Evolutionary conservation across 2,113 vertebrate species (phyloP).

Genomic region (Anoplopoma fimbria): DNA sequence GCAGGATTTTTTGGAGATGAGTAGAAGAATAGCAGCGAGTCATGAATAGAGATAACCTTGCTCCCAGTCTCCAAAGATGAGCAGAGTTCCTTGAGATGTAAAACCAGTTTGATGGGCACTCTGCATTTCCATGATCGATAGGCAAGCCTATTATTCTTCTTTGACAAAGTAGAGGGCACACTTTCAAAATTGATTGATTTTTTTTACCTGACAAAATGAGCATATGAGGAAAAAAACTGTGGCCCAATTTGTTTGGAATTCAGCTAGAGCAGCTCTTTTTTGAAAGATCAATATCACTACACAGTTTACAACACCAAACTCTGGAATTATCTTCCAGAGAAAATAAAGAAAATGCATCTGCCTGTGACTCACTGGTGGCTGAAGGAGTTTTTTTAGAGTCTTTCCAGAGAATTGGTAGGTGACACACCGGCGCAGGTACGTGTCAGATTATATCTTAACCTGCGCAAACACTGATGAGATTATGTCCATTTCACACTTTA

Average conservation of each 20-base stretch:
- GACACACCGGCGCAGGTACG: not conserved
- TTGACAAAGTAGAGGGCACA: slow-evolving; percentile 38
- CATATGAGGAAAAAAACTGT: slow-evolving; percentile 19
- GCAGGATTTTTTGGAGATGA: slow-evolving; percentile 2
- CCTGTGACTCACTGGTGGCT: not conserved
- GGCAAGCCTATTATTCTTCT: slow-evolving; percentile 32
- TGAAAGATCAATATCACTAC: slow-evolving; percentile 60
- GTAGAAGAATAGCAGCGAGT: slow-evolving; percentile 13
- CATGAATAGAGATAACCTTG: slow-evolving; percentile 36
- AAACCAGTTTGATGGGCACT: slow-evolving; percentile 34
- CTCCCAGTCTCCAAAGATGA: slow-evolving; percentile 17
- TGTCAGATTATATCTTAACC: slow-evolving; percentile 7
- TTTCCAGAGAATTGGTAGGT: not conserved
- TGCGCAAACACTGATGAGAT: not conserved
- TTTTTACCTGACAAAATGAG: slow-evolving; percentile 47
- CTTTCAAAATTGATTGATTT: slow-evolving; percentile 56
- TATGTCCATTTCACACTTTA: not conserved
- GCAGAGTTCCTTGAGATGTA: slow-evolving; percentile 2
- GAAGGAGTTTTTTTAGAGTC: not conserved
- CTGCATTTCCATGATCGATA: slow-evolving; percentile 43
- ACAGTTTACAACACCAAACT: slow-evolving; percentile 44
- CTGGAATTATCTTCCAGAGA: slow-evolving; percentile 38
- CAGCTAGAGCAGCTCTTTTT: slow-evolving; percentile 39
- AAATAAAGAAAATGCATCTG: slow-evolving; percentile 31
- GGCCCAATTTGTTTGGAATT: slow-evolving; percentile 53